A percentile compares a stretch with the other conserved stretches of the same genome.
Conservation (phyloP, 2,113 vertebrate species). For the Coregonus clupeaformis region DNA sequence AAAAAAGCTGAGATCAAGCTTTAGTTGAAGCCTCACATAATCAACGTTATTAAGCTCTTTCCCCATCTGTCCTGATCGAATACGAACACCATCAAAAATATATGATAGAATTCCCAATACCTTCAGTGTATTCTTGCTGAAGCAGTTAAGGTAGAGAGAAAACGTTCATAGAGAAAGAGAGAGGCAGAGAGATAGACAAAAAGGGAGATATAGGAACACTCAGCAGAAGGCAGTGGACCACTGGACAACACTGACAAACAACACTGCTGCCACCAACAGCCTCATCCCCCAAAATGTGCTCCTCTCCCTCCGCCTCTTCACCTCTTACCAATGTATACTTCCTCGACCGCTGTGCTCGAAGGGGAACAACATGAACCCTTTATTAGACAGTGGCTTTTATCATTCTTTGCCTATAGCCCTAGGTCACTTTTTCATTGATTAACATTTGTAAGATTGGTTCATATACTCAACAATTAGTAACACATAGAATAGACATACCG, state of each 20-base stretch:
- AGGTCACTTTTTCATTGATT: background rate
- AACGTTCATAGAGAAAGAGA: background rate
- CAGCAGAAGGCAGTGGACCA: slow-evolving; percentile 67
- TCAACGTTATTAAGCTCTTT: background rate
- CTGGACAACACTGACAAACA: slow-evolving; percentile 58
- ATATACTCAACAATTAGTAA: no score
- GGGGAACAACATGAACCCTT: slow-evolving; percentile 1
- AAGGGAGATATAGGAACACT: slow-evolving; percentile 50
- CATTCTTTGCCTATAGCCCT: background rate
- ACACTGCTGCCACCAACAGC: slow-evolving; percentile 40
- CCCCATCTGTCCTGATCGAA: no score
- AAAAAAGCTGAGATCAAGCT: no score
- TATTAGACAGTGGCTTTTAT: background rate
- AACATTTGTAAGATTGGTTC: no score
- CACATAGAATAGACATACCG: no score
- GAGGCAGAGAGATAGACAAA: slow-evolving; percentile 12
- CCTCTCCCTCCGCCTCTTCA: slow-evolving; percentile 28
- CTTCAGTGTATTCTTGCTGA: slow-evolving; percentile 15
- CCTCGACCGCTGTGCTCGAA: background rate
- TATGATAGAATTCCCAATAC: background rate
- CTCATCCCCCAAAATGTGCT: slow-evolving; percentile 63
- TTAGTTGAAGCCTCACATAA: background rate
- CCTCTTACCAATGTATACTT: slow-evolving; percentile 55
- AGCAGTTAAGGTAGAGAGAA: background rate
- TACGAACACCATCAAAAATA: background rate